Evolutionary conservation across 2,113 vertebrate genomes (phyloP), one percentile per base, ranked within the genome.

Genomic region (Dipodomys stephensi): DNA sequence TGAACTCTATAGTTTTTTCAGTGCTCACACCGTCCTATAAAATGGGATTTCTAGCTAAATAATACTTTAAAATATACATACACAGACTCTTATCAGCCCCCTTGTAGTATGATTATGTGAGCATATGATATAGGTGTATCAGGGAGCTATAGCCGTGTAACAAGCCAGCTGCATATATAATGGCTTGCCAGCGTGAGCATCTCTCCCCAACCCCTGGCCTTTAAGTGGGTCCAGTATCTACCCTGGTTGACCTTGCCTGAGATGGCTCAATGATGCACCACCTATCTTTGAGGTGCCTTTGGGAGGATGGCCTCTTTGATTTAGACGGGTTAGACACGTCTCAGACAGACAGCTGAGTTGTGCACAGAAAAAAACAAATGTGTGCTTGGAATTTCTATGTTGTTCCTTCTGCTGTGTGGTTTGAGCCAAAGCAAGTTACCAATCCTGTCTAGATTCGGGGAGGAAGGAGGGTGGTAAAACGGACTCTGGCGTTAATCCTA

Each of bases 241-340:
- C 6, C 4, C 25, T 27, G 10, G 22, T 57, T 57, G 78, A 6
- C 49, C 20, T 2, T 53, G 27, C 53, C 44, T 11, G 32, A 15
- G 8, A 12, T 22, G 25, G 11, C 39, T 80, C 49, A 15, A 4
- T 76, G 30, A 28, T 60, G 2, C 11, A 15, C 25, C 2, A 4
- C 0, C 0, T 2, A 4, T 28, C 39, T 25, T 12, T 81, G 62
- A 2, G 6, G 0, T 8, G 7, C 15, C 35, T 30, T 32, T 49
- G 10, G 32, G 15, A 39, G 25, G 28, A 22, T 18, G 12, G 15
- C 23, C 27, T 60, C 49, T 77, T 57, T 78, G 25, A 62, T 2
- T 20, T 15, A 10, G 20, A 49, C 49, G 8, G 44, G 28, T 22
- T 4, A 57, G 28, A 28, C 28, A 67, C 9, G 16, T 57, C 12